phyloP scores from a whole-genome alignment of 2,797 vertebrate species.

The Syncerus caffer region DNA sequence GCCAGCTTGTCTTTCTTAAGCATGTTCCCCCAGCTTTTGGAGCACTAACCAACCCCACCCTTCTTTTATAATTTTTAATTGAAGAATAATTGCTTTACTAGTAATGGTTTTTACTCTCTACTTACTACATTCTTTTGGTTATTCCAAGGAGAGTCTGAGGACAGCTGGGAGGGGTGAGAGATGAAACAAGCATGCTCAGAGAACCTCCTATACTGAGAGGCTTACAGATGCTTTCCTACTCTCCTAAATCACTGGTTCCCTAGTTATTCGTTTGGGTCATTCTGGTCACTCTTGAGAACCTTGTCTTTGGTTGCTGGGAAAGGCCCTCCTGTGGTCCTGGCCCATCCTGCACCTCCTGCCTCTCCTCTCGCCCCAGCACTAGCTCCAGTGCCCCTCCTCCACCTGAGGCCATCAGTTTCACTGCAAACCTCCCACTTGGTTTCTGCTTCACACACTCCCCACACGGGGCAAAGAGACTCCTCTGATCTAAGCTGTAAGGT shows the following conservation, averaged over 20 bases:
- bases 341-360: fast-evolving
- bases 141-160: background rate
- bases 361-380: too few species aligned
- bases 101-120: fast-evolving
- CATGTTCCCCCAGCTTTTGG: fast-evolving
- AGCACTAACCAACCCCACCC: background rate
- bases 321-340: too few species aligned
- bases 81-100: background rate
- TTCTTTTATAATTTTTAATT: background rate
- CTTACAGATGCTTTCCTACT: background rate
- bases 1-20: background rate
- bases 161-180: background rate
- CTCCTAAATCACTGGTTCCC: background rate
- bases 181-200: background rate
- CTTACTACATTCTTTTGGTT: too few species aligned
- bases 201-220: background rate
- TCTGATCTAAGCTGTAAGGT: too few species aligned
- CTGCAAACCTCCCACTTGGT: background rate
- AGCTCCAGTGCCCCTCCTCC: background rate
- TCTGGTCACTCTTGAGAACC: background rate
- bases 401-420: too few species aligned
- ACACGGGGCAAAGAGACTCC: background rate
- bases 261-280: fast-evolving
- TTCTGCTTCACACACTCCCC: background rate
- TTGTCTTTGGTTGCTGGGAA: background rate